Evolutionary conservation across 2,797 vertebrate genomes (phyloP).

Genomic region (Sitta carolinensis): DNA sequence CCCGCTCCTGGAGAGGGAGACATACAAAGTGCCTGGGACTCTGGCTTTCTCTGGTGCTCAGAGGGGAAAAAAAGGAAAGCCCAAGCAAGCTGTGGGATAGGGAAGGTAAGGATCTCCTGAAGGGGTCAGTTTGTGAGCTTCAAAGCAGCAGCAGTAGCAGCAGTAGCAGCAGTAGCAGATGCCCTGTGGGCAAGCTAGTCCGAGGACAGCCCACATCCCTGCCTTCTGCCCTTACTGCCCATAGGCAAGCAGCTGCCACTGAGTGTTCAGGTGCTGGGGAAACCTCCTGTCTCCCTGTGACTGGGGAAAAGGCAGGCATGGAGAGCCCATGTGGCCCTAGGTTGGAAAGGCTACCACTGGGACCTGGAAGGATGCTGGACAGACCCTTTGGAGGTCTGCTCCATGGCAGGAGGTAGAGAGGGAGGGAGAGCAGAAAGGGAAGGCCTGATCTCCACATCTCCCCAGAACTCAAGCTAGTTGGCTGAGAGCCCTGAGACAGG

Average conservation of each 20-base stretch:
- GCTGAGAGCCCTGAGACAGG: neutral
- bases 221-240: too few species aligned
- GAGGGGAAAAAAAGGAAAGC: neutral
- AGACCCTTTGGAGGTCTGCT: neutral
- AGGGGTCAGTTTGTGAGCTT: neutral
- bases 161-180: neutral
- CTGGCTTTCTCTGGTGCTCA: neutral
- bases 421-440: neutral
- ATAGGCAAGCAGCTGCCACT: fast-evolving
- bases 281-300: neutral
- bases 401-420: neutral
- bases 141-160: neutral
- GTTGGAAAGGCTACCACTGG: neutral
- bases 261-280: neutral
- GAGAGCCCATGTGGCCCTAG: neutral
- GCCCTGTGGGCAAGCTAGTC: neutral
- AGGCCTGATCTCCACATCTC: neutral
- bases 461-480: neutral
- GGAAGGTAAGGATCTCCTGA: neutral
- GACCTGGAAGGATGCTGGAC: neutral
- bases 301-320: neutral
- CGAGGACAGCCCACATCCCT: fast-evolving
- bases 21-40: neutral
- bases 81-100: neutral
- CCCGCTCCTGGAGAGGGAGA: neutral